phyloP scores from a whole-genome alignment of 2,888 invertebrate species.

The Aquatica leii region DNA sequence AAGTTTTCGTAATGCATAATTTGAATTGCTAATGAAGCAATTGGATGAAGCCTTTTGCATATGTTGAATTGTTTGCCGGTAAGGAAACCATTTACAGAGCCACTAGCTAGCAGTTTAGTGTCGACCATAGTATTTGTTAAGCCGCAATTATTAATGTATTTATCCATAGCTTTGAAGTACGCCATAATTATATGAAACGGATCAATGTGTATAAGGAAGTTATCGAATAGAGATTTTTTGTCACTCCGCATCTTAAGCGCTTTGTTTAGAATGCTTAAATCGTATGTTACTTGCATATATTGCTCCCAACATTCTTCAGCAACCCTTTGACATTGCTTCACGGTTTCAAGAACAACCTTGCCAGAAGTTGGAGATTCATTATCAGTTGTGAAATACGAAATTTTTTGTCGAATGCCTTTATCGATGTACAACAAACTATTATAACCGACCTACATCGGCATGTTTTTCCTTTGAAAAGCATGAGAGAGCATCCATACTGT shows the following conservation, averaged over 20 bases:
- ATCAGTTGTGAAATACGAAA: background rate
- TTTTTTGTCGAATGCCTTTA: no score
- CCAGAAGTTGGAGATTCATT: slow-evolving; percentile 39
- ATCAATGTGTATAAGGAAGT: slow-evolving; percentile 33
- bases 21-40: slow-evolving; percentile 33
- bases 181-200: slow-evolving; percentile 40
- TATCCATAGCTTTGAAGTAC: slow-evolving; percentile 41
- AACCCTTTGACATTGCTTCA: slow-evolving; percentile 25
- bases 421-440: no score
- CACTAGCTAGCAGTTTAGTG: slow-evolving; percentile 46
- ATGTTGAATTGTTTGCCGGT: slow-evolving; percentile 48
- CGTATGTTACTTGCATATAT: no score
- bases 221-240: slow-evolving; percentile 35
- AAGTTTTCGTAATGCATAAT: slow-evolving; percentile 34
- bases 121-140: slow-evolving; percentile 37
- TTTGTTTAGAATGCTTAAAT: no score
- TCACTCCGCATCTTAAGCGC: slow-evolving; percentile 38
- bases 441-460: no score
- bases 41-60: slow-evolving; percentile 42
- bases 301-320: slow-evolving; percentile 32
- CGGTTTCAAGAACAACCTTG: slow-evolving; percentile 38
- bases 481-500: no score
- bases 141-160: slow-evolving; percentile 39
- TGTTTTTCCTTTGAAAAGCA: no score
- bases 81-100: slow-evolving; percentile 45